Evolutionary conservation across 2,113 vertebrate genomes (phyloP).

Genomic region (Triplophysa dalaica): DNA sequence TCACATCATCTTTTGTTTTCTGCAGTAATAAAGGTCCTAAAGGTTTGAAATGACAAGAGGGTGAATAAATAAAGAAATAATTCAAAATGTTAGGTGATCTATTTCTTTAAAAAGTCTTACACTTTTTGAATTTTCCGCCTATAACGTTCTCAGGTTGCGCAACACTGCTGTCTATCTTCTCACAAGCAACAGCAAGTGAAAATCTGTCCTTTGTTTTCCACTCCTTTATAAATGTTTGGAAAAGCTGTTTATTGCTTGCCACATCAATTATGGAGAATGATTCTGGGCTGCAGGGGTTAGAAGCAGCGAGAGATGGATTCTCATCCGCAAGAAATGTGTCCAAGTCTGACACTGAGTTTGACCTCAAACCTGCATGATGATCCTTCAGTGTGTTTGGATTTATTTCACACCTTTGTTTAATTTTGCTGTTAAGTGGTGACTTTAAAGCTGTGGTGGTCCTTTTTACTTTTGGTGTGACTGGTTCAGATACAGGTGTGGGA

Average conservation of each 20-base stretch:
- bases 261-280: conserved; percentile 90
- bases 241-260: conserved; percentile 84
- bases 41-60: too few species aligned
- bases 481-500: conserved; percentile 73
- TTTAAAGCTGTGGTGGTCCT: conserved; percentile 68
- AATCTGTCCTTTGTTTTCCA: conserved; percentile 84
- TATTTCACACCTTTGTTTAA: neutral
- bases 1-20: too few species aligned
- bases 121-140: conserved; percentile 80
- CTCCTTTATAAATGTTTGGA: conserved; percentile 86
- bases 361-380: conserved; percentile 4
- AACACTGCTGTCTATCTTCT: conserved; percentile 67
- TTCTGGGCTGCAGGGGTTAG: conserved; percentile 71
- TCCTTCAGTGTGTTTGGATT: neutral
- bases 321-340: conserved; percentile 60
- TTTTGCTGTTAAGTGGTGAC: conserved; percentile 50
- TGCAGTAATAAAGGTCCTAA: too few species aligned
- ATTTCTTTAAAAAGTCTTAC: conserved; percentile 64
- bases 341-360: conserved; percentile 24
- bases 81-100: too few species aligned
- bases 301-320: conserved; percentile 64
- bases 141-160: conserved; percentile 69
- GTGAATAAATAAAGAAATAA: neutral
- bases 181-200: conserved; percentile 86
- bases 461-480: conserved; percentile 71